Evolutionary conservation across 2,888 invertebrate genomes (phyloP), one percentile per base, ranked within the genome.

Genomic region (Athalia circularis): DNA sequence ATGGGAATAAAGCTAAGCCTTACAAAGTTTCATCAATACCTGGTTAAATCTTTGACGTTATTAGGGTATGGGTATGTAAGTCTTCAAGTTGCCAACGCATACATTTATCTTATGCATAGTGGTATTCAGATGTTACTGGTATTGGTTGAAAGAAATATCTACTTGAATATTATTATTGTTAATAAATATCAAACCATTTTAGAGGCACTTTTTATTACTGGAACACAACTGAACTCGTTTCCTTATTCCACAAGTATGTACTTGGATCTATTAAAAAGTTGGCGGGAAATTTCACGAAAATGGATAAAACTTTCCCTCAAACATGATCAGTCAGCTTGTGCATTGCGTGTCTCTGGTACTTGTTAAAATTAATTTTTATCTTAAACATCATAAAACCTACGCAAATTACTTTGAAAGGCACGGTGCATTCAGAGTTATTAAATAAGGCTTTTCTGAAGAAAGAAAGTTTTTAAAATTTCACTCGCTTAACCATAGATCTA

Each of bases 341-440:
- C 77, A 70, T 79, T 64, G 82, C 76, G 57, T 78, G 77, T 72
- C 81, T 83, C 81, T 80, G 85, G 13, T 72, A 50, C 43, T 75
- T 85, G 59, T 87, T 86, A 83, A 88, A 88, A 88, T 85, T 85
- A 88, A 88, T 86, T 88, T 85, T 80, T 70, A 52, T 77, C 61
- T 81, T 81, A 82, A 80, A 62, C 50, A 74, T 57, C 65, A 87
- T 88, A 86, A 87, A 88, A 88, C 85, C 82, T 64, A 68, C 85
- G 83, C 83, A 82, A 81, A 83, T 83, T 83, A 86, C 80, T 80
- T 87, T 87, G 81, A 88, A 88, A 88, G 88, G 88, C 88, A 88
- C 88, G 86, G 86, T 87, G 85, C 83, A 87, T 87, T 88, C 86
- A 87, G 88, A 87, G 76, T 84, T 84, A 82, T 78, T 85, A 86